Conservation (phyloP, 1,140 invertebrate genomes). For the Limonius californicus region DNA sequence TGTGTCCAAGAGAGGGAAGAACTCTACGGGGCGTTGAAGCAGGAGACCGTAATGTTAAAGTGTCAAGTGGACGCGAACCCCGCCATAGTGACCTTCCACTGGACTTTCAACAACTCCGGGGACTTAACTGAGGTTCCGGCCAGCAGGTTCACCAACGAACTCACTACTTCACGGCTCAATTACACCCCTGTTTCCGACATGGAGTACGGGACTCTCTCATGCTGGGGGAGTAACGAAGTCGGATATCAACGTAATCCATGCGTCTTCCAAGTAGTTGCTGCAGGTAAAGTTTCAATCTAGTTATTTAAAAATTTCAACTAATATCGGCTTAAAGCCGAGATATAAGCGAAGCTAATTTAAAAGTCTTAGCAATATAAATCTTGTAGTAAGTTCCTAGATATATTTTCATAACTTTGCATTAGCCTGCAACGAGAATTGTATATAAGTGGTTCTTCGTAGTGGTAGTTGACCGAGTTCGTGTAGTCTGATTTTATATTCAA, state of each 20-base stretch:
- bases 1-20: constrained; percentile 73
- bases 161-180: constrained; percentile 72
- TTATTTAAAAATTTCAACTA: too few relatives aligned
- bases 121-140: constrained; percentile 73
- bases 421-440: too few relatives aligned
- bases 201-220: constrained; percentile 83
- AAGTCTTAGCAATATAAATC: too few relatives aligned
- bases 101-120: constrained; percentile 86
- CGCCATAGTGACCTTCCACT: constrained; percentile 72
- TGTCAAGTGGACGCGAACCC: constrained; percentile 86
- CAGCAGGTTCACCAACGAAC: constrained; percentile 59
- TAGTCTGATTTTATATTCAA: too few relatives aligned
- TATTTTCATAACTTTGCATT: too few relatives aligned
- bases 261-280: constrained; percentile 74
- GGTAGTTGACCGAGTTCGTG: too few relatives aligned
- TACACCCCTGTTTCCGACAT: constrained; percentile 81
- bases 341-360: too few relatives aligned
- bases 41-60: constrained; percentile 75
- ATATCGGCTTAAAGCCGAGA: too few relatives aligned
- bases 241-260: constrained; percentile 81
- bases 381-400: too few relatives aligned
- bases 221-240: constrained; percentile 77
- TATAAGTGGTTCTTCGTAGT: too few relatives aligned
- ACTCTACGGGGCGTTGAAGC: constrained; percentile 76
- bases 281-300: too few relatives aligned